Evolutionary conservation across 2,113 vertebrate species (phyloP).

Genomic region (Anser brachyrhynchus): DNA sequence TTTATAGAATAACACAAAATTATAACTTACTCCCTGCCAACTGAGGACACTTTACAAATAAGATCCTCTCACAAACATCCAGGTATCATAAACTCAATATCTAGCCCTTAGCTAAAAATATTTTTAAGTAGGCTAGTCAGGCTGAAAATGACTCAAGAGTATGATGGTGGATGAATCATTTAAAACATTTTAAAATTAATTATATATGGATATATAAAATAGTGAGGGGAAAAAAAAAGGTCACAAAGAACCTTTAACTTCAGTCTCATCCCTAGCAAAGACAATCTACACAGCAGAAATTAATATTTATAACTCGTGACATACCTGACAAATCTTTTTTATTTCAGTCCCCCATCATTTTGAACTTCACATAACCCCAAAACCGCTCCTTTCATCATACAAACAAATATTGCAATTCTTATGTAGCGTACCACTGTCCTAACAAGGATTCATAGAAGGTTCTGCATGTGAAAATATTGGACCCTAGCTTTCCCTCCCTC

Average conservation of each 20-base stretch:
- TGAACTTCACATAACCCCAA: not conserved
- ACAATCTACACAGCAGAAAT: not conserved
- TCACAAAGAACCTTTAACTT: not conserved
- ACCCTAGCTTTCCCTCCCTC: not conserved
- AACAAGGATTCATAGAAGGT: not conserved
- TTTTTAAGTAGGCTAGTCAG: not conserved
- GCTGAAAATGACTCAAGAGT: slow-evolving; percentile 7
- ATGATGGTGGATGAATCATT: not conserved
- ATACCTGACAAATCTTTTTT: not conserved
- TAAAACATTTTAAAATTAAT: not conserved
- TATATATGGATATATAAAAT: not conserved
- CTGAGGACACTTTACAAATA: not conserved
- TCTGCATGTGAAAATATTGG: not conserved
- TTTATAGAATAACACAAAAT: not conserved
- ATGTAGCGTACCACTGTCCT: not conserved
- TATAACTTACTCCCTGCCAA: not conserved
- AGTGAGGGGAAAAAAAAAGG: not conserved
- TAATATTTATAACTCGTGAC: not conserved
- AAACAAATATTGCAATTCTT: not conserved
- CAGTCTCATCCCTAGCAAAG: not conserved
- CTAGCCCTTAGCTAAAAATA: not conserved
- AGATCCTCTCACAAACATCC: not conserved
- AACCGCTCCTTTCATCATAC: not conserved
- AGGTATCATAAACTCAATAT: not conserved
- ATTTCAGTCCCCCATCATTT: not conserved